phyloP scores from a whole-genome alignment of 1,140 invertebrate species.

The Archegozetes longisetosus region DNA sequence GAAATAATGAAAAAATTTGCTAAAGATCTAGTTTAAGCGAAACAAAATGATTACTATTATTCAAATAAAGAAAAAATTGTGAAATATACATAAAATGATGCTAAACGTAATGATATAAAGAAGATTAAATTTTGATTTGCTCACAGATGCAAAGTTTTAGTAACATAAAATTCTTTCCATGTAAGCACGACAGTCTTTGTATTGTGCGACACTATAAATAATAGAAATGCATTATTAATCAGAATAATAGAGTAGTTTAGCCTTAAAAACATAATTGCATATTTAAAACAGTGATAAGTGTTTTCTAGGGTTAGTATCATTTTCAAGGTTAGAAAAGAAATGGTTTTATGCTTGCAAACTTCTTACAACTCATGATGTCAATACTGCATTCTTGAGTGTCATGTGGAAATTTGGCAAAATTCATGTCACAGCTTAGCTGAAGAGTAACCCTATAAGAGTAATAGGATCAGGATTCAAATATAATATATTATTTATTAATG shows the following conservation, averaged over 20 bases:
- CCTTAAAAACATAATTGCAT: not conserved
- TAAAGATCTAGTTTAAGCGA: too few relatives aligned
- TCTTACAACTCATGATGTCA: slow-evolving; percentile 8
- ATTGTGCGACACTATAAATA: not conserved
- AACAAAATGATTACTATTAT: too few relatives aligned
- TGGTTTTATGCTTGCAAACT: too few relatives aligned
- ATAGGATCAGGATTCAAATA: too few relatives aligned
- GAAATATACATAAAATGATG: too few relatives aligned
- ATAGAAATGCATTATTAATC: too few relatives aligned
- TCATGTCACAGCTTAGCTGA: slow-evolving; percentile 8
- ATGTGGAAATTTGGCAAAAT: slow-evolving; percentile 14
- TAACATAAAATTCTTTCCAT: not conserved
- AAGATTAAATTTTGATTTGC: too few relatives aligned
- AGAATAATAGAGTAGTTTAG: not conserved
- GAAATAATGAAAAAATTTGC: too few relatives aligned
- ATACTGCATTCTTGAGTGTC: slow-evolving; percentile 10
- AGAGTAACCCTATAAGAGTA: slow-evolving; percentile 8
- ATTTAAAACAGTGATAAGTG: not conserved
- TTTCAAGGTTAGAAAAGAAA: too few relatives aligned
- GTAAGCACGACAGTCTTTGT: not conserved
- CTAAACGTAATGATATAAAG: too few relatives aligned
- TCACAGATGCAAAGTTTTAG: not conserved
- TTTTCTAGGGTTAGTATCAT: too few relatives aligned
- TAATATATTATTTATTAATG: not conserved
- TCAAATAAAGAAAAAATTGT: too few relatives aligned